Evolutionary conservation across 1,140 invertebrate genomes (phyloP).

Genomic region (Heliconius hewitsoni): DNA sequence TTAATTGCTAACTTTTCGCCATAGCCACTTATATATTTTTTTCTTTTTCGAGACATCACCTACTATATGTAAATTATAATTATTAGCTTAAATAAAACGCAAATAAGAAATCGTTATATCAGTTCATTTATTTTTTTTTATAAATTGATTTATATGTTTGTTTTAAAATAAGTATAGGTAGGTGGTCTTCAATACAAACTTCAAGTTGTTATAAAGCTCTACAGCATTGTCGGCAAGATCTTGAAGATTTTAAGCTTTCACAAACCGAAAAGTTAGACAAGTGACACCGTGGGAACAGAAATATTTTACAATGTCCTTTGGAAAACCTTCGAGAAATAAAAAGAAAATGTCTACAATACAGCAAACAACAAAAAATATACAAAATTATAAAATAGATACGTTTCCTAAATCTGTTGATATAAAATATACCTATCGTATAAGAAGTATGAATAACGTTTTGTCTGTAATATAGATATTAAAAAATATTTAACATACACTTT

Average conservation of each 20-base stretch:
- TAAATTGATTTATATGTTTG: no score
- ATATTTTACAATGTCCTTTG: slow-evolving; percentile 62
- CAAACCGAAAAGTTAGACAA: slow-evolving; percentile 63
- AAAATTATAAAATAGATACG: neutral
- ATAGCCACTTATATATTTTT: no score
- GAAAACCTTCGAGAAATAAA: neutral
- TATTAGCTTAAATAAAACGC: no score
- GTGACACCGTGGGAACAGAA: slow-evolving; percentile 64
- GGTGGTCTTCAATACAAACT: slow-evolving; percentile 10
- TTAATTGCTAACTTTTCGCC: no score
- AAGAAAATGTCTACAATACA: neutral
- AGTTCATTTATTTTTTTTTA: no score
- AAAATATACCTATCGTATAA: no score
- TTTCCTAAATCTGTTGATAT: neutral
- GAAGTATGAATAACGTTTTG: no score
- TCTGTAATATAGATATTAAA: no score
- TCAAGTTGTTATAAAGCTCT: slow-evolving; percentile 3
- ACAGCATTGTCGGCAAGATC: slow-evolving; percentile 44
- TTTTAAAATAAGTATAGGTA: slow-evolving; percentile 12
- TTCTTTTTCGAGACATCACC: no score
- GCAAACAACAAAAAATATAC: neutral
- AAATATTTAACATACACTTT: no score
- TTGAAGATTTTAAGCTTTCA: slow-evolving; percentile 64
- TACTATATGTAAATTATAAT: no score
- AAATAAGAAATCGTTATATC: no score